Percentiles rank a stretch among this genome's conserved stretches.
These are phyloP conservation scores for Mus musculus DNA, from an alignment of 2,113 vertebrate species.

Conservation along the genomic window DNA sequence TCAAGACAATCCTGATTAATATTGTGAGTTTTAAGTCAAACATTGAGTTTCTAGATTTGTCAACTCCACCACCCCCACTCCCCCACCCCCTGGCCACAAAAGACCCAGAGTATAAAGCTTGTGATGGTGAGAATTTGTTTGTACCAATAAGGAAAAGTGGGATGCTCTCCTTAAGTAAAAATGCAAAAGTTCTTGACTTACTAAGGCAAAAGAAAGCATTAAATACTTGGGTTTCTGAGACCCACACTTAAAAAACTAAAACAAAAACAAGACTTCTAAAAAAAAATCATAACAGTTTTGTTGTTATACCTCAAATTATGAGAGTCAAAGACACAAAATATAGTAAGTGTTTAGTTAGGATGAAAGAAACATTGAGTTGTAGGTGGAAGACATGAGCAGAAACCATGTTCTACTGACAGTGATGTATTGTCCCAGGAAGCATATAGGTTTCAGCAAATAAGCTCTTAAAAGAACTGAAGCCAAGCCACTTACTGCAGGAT, in stretches of 20 bases:
- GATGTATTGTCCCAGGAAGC: background rate
- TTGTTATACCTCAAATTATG: background rate
- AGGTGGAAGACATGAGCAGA: background rate
- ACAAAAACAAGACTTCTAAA: background rate
- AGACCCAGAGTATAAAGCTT: background rate
- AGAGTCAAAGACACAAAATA: background rate
- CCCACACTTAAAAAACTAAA: background rate
- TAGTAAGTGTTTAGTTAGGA: background rate
- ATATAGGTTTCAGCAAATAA: background rate
- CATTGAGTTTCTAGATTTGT: background rate
- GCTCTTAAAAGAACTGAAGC: background rate
- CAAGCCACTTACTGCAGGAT: background rate
- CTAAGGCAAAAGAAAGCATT: background rate
- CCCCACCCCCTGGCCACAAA: background rate
- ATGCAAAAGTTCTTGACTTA: background rate
- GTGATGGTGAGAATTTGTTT: background rate
- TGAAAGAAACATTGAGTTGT: background rate
- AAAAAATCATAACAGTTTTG: background rate
- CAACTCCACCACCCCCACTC: no score
- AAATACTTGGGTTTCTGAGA: background rate
- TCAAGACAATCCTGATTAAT: background rate
- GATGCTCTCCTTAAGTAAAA: background rate
- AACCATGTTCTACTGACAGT: background rate
- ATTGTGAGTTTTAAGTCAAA: background rate
- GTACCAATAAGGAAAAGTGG: background rate